Percentiles rank a stretch among this genome's conserved stretches.
Evolutionary conservation across 2,113 vertebrate species (phyloP).

Genomic region (Rhinoptilus africanus): DNA sequence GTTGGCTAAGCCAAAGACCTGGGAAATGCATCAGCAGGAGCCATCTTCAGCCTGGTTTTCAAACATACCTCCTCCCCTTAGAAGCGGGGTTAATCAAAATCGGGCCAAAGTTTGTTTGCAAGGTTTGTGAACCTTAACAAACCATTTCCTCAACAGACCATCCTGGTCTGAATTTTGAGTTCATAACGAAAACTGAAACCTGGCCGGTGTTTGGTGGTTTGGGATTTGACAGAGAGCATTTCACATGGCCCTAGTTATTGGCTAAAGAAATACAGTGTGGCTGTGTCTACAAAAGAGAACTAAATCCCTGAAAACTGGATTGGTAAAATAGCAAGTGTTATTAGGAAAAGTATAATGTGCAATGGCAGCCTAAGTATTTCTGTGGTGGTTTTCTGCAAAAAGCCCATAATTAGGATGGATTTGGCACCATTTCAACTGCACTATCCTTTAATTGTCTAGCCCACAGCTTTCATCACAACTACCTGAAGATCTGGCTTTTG

Average conservation of each 20-base stretch:
- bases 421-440: not conserved
- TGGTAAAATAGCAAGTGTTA: not conserved
- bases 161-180: slow-evolving; percentile 49
- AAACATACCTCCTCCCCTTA: not conserved
- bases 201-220: slow-evolving; percentile 45
- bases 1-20: not conserved
- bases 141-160: slow-evolving; percentile 1
- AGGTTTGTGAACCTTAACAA: slow-evolving; percentile 22
- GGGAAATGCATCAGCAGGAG: not conserved
- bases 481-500: not conserved
- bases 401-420: not conserved
- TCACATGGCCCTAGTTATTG: slow-evolving; percentile 44
- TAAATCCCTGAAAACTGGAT: slow-evolving; percentile 6
- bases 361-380: not conserved
- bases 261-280: slow-evolving; percentile 10
- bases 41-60: not conserved
- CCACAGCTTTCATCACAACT: not conserved
- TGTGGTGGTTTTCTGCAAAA: not conserved
- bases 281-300: slow-evolving; percentile 7
- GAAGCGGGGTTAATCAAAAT: not conserved
- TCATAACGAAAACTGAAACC: slow-evolving; percentile 53
- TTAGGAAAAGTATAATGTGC: not conserved
- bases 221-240: slow-evolving; percentile 46
- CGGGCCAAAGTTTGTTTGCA: not conserved
- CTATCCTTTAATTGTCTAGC: not conserved